Conservation (phyloP, 2,113 vertebrate genomes). For the Larimichthys polyactis region DNA sequence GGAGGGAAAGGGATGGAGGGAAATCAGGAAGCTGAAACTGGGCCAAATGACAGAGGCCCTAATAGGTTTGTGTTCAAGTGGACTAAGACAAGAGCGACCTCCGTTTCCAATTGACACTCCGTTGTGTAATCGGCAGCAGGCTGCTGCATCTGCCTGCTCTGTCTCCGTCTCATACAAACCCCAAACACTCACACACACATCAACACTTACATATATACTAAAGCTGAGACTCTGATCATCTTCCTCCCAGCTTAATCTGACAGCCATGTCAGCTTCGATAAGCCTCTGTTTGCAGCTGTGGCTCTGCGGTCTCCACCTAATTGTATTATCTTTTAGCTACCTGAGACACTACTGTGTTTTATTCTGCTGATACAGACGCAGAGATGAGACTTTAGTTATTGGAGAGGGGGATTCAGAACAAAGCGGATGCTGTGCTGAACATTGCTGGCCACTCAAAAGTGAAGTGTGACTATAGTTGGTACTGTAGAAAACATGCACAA, state of each 20-base stretch:
- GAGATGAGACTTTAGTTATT: constrained; percentile 13
- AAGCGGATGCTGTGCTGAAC: constrained; percentile 13
- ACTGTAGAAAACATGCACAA: not conserved
- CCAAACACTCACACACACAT: constrained; percentile 19
- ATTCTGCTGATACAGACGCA: constrained; percentile 20
- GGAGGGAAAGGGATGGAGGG: not conserved
- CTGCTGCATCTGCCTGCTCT: constrained; percentile 21
- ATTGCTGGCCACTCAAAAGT: not conserved
- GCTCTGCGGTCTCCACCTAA: constrained; percentile 41
- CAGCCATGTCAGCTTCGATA: constrained; percentile 53
- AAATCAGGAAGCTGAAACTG: constrained; percentile 10
- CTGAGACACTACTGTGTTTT: constrained; percentile 44
- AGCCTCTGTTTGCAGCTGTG: constrained; percentile 43
- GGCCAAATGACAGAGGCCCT: constrained; percentile 24
- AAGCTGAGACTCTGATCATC: constrained; percentile 44
- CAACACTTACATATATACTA: constrained; percentile 20
- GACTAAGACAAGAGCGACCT: constrained; percentile 32
- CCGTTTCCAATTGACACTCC: constrained; percentile 18
- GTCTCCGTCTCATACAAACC: not conserved
- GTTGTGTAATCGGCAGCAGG: constrained; percentile 49
- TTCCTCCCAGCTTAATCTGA: constrained; percentile 57
- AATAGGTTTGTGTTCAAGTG: constrained; percentile 44
- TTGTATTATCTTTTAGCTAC: constrained; percentile 61
- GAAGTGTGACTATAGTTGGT: not conserved
- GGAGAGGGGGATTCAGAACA: not conserved